Evolutionary conservation across 23 tunicate genomes (phyloP), one percentile per base, ranked within the genome.

Genomic region (Ascidia mentula): DNA sequence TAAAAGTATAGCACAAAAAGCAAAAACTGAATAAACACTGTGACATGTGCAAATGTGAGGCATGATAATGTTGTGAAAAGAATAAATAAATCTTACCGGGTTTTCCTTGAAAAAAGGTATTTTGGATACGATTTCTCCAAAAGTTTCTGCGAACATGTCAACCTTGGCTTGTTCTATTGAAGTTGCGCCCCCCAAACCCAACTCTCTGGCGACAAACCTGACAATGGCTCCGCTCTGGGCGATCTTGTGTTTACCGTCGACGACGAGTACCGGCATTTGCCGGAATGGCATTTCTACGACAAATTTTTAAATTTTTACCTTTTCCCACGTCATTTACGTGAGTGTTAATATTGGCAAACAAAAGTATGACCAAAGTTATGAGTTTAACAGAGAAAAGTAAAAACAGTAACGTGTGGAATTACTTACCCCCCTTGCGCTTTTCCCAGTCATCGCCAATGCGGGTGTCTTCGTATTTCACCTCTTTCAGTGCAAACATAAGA

Each of bases 161-260:
- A 53, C 65, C 28, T 53, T 20, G 1, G 65, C 65, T 9, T 53
- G 28, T 28, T 5, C 24, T 3, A 53, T 26, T 9, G 65, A 53
- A 28, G 22, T 28, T 28, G 28, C 22, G 24, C 65, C 65, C 22
- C 24, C 24, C 12, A 53, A 53, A 26, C 24, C 24, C 65, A 53
- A 53, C 13, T 6, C 13, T 9, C 65, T 6, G 4, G 28, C 65
- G 4, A 53, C 7, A 9, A 20, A 53, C 22, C 65, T 26, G 1
- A 53, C 65, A 9, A 53, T 53, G 65, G 65, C 65, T 6, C 65
- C 65, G 65, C 12, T 53, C 24, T 53, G 65, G 65, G 65, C 65
- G 24, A 53, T 28, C 24, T 9, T 6, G 22, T 53, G 65, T 26
- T 28, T 53, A 3, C 65, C 65, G 13, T 53, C 65, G 65, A 53